These are phyloP conservation scores for Eupleurogrammus muticus DNA, from an alignment of 2,797 vertebrate genomes.

Conservation along the genomic window DNA sequence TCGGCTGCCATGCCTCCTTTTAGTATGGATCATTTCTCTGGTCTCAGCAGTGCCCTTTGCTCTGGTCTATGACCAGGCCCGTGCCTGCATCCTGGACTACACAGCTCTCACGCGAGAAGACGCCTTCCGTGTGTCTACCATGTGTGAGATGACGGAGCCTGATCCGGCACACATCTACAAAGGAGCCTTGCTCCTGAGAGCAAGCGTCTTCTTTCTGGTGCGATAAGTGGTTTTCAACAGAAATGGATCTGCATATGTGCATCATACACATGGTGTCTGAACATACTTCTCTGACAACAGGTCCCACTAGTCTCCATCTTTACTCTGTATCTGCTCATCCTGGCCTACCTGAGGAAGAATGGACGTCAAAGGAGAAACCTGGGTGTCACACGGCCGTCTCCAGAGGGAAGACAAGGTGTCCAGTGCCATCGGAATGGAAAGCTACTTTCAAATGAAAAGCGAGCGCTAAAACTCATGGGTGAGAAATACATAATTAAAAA, in stretches of 20 bases:
- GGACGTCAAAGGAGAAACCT: slow-evolving; percentile 80
- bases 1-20: slow-evolving; percentile 76
- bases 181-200: slow-evolving; percentile 79
- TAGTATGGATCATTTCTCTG: slow-evolving; percentile 84
- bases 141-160: slow-evolving; percentile 85
- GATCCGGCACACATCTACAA: slow-evolving; percentile 83
- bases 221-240: slow-evolving; percentile 7
- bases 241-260: background rate
- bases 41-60: slow-evolving; percentile 82
- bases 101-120: slow-evolving; percentile 74
- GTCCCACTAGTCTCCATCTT: slow-evolving; percentile 80
- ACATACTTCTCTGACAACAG: slow-evolving; percentile 34
- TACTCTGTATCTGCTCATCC: slow-evolving; percentile 82
- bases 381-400: slow-evolving; percentile 71
- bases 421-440: slow-evolving; percentile 73
- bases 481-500: slow-evolving; percentile 29
- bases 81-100: slow-evolving; percentile 84
- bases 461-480: slow-evolving; percentile 86
- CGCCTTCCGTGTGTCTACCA: slow-evolving; percentile 80
- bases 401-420: slow-evolving; percentile 55
- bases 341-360: slow-evolving; percentile 78
- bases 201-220: slow-evolving; percentile 82
- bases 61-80: slow-evolving; percentile 81
- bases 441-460: slow-evolving; percentile 80
- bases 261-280: slow-evolving; percentile 3